Percentiles rank a stretch among this genome's conserved stretches.
Evolutionary conservation across 2,888 invertebrate genomes (phyloP).

Genomic region (Apamea anceps): DNA sequence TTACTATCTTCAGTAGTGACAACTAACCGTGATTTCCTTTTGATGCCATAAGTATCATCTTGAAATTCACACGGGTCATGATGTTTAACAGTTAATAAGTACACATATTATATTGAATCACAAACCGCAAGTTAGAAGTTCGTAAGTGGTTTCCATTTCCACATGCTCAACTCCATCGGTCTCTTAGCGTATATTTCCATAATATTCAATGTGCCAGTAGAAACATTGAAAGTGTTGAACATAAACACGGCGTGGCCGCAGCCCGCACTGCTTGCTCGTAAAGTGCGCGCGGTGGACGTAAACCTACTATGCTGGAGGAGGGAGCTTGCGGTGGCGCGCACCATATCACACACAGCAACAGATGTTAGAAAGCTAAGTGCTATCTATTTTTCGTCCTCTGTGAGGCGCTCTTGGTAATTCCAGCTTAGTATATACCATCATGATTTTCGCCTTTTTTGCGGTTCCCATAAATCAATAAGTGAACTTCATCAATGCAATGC

Average conservation of each 20-base stretch:
- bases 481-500: not conserved
- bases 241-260: slow-evolving; percentile 35
- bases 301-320: not conserved
- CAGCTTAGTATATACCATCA: not conserved
- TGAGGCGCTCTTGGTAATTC: not conserved
- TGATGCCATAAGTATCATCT: not conserved
- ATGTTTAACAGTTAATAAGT: not conserved
- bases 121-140: slow-evolving; percentile 8
- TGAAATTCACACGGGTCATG: not conserved
- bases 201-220: slow-evolving; percentile 24
- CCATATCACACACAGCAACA: not conserved
- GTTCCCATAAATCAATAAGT: not conserved
- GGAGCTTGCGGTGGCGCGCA: not conserved
- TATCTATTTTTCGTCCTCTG: not conserved
- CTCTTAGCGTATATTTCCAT: slow-evolving; percentile 11
- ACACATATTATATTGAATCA: slow-evolving; percentile 3
- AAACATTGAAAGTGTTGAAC: not conserved
- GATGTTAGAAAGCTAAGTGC: not conserved
- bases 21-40: not conserved
- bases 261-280: slow-evolving; percentile 21
- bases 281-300: slow-evolving; percentile 11
- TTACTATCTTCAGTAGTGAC: not conserved
- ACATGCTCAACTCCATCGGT: not conserved
- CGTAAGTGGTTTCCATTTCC: slow-evolving; percentile 14
- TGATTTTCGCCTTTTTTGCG: not conserved